Evolutionary conservation across 2,113 vertebrate genomes (phyloP).

Genomic region (Eira barbara): DNA sequence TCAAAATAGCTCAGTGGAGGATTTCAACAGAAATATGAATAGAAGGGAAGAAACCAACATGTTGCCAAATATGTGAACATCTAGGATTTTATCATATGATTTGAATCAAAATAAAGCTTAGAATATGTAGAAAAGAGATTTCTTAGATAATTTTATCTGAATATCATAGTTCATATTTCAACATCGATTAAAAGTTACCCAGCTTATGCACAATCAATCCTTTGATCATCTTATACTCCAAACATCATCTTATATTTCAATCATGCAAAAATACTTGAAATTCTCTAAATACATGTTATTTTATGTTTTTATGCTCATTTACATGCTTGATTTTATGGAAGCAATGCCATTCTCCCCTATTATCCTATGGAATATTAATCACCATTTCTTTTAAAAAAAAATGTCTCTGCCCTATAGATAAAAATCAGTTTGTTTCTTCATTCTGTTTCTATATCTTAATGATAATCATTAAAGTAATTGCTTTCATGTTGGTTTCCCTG

Average conservation of each 20-base stretch:
- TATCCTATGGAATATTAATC: not conserved
- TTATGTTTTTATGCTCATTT: not conserved
- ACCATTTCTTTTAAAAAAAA: conserved; percentile 17
- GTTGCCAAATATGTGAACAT: not conserved
- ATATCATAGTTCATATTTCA: not conserved
- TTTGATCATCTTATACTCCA: not conserved
- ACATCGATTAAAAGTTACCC: not conserved
- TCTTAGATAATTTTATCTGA: not conserved
- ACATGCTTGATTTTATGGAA: not conserved
- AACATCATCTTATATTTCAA: not conserved
- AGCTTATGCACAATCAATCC: not conserved
- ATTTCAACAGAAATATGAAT: not conserved
- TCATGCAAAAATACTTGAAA: not conserved
- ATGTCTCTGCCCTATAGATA: not conserved
- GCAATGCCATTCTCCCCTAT: not conserved
- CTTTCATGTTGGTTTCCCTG: not conserved
- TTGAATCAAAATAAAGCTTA: conserved; percentile 30
- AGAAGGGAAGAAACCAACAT: not conserved
- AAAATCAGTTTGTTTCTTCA: not conserved
- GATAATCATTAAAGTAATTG: not conserved
- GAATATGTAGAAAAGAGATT: not conserved
- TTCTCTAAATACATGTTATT: not conserved
- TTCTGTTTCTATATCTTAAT: not conserved
- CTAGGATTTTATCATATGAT: not conserved
- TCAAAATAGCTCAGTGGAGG: not conserved